Evolutionary conservation across 2,888 invertebrate genomes (phyloP).

Genomic region (Lamellibrachia satsuma): DNA sequence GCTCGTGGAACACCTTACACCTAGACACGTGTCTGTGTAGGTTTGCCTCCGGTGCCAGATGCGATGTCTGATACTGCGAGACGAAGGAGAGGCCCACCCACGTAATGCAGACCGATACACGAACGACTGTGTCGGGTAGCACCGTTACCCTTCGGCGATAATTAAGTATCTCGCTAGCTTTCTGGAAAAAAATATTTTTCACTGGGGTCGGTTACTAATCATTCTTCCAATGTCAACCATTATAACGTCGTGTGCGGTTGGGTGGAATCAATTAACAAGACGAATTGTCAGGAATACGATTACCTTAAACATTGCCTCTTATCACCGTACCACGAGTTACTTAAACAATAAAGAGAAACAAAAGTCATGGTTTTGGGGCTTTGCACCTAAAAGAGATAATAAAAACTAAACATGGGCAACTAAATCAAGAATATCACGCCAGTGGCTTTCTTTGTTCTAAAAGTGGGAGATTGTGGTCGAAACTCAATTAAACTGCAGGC

Average conservation of each 20-base stretch:
- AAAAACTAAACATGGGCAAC: too few relatives aligned
- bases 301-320: background rate
- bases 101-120: background rate
- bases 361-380: too few relatives aligned
- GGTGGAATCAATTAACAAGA: background rate
- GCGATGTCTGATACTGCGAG: background rate
- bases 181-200: background rate
- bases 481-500: too few relatives aligned
- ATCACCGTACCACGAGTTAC: background rate
- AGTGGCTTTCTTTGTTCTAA: too few relatives aligned
- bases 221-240: background rate
- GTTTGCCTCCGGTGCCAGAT: background rate
- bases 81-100: slow-evolving; percentile 2
- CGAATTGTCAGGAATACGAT: background rate
- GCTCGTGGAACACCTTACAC: background rate
- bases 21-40: background rate
- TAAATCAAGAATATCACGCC: too few relatives aligned
- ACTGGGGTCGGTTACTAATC: background rate
- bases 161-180: background rate
- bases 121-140: background rate
- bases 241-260: background rate
- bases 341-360: background rate
- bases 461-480: too few relatives aligned
- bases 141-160: background rate
- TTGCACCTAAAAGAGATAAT: too few relatives aligned